These are phyloP conservation scores for Nansenia antarctica DNA, from an alignment of 2,113 vertebrate genomes.

Conservation along the genomic window DNA sequence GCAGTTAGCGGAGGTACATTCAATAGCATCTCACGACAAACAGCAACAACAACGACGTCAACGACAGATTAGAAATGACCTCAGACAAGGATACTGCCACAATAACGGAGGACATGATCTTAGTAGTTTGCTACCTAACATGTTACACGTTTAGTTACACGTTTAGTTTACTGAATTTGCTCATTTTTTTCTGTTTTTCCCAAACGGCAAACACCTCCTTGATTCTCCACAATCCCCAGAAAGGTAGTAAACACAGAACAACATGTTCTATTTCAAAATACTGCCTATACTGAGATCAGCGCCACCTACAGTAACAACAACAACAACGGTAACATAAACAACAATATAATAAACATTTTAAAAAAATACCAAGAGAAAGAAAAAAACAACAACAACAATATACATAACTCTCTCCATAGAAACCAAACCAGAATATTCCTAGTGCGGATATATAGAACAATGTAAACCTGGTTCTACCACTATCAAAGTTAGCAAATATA, in stretches of 20 bases:
- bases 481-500: slow-evolving; percentile 88
- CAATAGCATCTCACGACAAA: slow-evolving; percentile 58
- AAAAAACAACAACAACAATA: slow-evolving; percentile 46
- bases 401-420: slow-evolving; percentile 56
- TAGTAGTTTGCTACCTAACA: slow-evolving; percentile 31
- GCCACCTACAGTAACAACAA: slow-evolving; percentile 65
- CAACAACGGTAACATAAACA: slow-evolving; percentile 58
- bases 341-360: slow-evolving; percentile 59
- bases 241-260: slow-evolving; percentile 64
- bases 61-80: slow-evolving; percentile 40
- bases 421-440: slow-evolving; percentile 80
- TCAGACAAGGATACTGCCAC: slow-evolving; percentile 49
- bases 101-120: slow-evolving; percentile 42
- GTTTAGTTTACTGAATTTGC: slow-evolving; percentile 43
- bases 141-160: slow-evolving; percentile 41
- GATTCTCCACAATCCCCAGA: slow-evolving; percentile 59
- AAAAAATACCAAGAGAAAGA: slow-evolving; percentile 54
- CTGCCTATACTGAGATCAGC: slow-evolving; percentile 63
- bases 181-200: slow-evolving; percentile 31
- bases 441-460: slow-evolving; percentile 86
- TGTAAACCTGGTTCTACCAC: slow-evolving; percentile 91
- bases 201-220: slow-evolving; percentile 30
- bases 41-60: slow-evolving; percentile 32
- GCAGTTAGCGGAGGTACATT: slow-evolving; percentile 60
- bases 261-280: slow-evolving; percentile 59